phyloP scores from a whole-genome alignment of 2,888 invertebrate species.

The Neocrepidodera transversa region DNA sequence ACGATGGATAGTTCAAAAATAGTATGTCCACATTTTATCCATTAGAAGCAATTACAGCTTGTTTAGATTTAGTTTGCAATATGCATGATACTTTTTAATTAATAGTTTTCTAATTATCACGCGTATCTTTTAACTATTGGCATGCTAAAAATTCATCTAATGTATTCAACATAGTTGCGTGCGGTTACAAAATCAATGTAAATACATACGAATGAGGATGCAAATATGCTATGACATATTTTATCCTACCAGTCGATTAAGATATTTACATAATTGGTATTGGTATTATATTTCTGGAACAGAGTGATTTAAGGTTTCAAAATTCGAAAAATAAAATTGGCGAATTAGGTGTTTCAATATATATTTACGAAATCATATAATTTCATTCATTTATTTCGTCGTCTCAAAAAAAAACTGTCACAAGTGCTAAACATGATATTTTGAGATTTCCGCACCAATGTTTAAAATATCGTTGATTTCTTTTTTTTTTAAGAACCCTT shows the following conservation, averaged over 20 bases:
- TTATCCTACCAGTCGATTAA: neutral
- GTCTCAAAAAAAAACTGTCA: no score
- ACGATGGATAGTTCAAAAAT: no score
- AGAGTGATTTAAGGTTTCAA: no score
- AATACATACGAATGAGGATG: conserved; percentile 11
- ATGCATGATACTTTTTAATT: conserved; percentile 19
- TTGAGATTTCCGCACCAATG: no score
- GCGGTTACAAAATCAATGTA: conserved; percentile 10
- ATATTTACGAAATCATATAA: no score
- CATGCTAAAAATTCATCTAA: no score
- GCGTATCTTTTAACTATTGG: neutral
- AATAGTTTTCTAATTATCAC: conserved; percentile 14
- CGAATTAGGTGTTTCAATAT: no score
- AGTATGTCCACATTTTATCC: conserved; percentile 20
- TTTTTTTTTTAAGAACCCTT: no score
- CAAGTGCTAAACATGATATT: no score
- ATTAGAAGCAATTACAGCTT: conserved; percentile 13
- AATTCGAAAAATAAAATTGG: no score
- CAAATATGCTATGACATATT: neutral
- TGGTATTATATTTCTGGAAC: conserved; percentile 25
- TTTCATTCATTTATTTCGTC: no score
- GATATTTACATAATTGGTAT: conserved; percentile 7
- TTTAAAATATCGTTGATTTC: no score
- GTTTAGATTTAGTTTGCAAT: conserved; percentile 33
- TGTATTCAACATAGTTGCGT: neutral